Conservation (phyloP, 2,113 vertebrate species). For the Paramormyrops kingsleyae region DNA sequence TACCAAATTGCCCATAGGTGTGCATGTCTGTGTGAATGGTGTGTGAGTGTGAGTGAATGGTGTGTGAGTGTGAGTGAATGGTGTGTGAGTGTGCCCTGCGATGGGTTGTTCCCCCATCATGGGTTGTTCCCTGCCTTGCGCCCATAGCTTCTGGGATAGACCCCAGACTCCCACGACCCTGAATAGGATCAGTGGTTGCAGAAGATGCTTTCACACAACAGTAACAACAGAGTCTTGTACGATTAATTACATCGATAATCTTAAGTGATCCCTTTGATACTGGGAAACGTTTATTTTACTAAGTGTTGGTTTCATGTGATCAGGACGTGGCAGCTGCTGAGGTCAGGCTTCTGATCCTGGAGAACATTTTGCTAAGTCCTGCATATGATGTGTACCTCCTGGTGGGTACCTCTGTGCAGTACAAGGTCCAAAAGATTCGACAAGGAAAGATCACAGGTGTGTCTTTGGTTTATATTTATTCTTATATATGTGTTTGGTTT, state of each 20-base stretch:
- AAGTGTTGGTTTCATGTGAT: background rate
- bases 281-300: background rate
- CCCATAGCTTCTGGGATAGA: background rate
- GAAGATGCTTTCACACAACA: background rate
- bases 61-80: too few relatives aligned
- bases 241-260: background rate
- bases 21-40: background rate
- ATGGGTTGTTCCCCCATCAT: background rate
- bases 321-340: slow-evolving; percentile 87
- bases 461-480: background rate
- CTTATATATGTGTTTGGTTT: background rate
- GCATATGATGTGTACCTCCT: slow-evolving; percentile 80
- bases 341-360: slow-evolving; percentile 85
- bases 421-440: slow-evolving; percentile 87
- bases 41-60: background rate
- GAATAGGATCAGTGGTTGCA: background rate
- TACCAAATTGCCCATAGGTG: background rate
- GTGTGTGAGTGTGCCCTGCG: background rate
- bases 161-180: background rate
- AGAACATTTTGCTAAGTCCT: slow-evolving; percentile 91
- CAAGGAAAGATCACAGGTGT: slow-evolving; percentile 89
- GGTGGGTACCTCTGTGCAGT: slow-evolving; percentile 78
- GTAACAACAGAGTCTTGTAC: background rate
- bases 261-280: background rate
- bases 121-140: background rate